A percentile compares a stretch with the other conserved stretches of the same genome.
These are phyloP conservation scores for Plodia interpunctella DNA, from an alignment of 1,140 invertebrate species.

Conservation along the genomic window DNA sequence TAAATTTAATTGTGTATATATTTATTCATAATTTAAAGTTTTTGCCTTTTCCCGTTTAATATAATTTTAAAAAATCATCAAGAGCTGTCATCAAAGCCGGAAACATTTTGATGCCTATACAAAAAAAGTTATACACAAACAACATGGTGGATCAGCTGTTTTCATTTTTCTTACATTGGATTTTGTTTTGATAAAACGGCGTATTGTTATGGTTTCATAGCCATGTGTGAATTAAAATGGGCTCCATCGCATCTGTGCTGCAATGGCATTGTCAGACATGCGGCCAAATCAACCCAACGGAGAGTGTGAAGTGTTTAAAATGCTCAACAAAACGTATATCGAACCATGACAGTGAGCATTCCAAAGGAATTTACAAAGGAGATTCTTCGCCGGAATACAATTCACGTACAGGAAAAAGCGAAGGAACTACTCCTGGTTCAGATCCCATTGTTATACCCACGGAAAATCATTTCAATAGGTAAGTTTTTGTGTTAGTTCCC, in stretches of 20 bases:
- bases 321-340: conserved; percentile 81
- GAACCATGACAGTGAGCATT: conserved; percentile 69
- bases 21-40: no score
- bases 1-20: no score
- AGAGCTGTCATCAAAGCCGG: conserved; percentile 3
- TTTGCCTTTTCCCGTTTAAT: no score
- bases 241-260: conserved; percentile 92
- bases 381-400: conserved; percentile 64
- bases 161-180: conserved; percentile 65
- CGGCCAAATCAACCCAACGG: conserved; percentile 90
- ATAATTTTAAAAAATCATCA: background rate
- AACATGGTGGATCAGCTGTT: conserved; percentile 80
- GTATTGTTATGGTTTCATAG: conserved; percentile 74
- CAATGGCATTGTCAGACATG: conserved; percentile 93
- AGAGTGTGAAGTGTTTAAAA: conserved; percentile 86
- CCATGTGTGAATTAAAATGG: conserved; percentile 83
- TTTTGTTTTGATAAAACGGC: conserved; percentile 70
- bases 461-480: conserved; percentile 67
- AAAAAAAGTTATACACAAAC: conserved; percentile 77
- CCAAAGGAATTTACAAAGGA: conserved; percentile 51
- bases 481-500: conserved; percentile 39
- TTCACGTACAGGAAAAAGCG: conserved; percentile 61
- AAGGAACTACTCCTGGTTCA: conserved; percentile 59
- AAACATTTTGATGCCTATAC: conserved; percentile 9
- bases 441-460: conserved; percentile 61